Conservation (phyloP, 2,797 vertebrate species). For the Arrhamphus sclerolepis region DNA sequence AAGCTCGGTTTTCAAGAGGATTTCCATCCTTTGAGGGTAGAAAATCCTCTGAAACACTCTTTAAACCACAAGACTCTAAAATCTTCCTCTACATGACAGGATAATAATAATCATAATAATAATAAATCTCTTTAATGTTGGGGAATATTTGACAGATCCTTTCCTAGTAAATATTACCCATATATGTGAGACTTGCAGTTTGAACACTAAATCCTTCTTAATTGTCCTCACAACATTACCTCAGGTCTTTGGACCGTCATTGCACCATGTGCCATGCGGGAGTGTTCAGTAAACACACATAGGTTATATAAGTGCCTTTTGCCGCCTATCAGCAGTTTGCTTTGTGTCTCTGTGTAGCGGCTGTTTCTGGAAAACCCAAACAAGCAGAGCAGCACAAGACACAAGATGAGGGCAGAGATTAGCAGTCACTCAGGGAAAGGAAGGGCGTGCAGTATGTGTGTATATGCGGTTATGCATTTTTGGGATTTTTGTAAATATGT, state of each 20-base stretch:
- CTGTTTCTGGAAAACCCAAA: conserved; percentile 75
- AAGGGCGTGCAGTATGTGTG: conserved; percentile 22
- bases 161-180: neutral
- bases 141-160: neutral
- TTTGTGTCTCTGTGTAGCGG: conserved; percentile 64
- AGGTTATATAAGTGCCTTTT: conserved; percentile 62
- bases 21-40: conserved; percentile 56
- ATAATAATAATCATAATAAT: conserved; percentile 10
- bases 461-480: conserved; percentile 12
- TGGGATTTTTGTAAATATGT: conserved; percentile 8
- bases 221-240: conserved; percentile 37
- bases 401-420: conserved; percentile 72
- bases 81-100: conserved; percentile 15
- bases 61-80: conserved; percentile 31
- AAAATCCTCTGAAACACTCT: conserved; percentile 42
- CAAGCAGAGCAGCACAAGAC: conserved; percentile 62
- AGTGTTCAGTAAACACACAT: conserved; percentile 53
- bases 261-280: conserved; percentile 33
- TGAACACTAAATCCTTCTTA: conserved; percentile 34
- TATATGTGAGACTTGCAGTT: neutral
- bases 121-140: conserved; percentile 5
- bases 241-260: conserved; percentile 34
- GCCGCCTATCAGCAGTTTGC: conserved; percentile 59
- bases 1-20: conserved; percentile 57
- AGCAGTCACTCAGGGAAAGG: conserved; percentile 32